Base-by-base conservation (phyloP, 1,140 invertebrate genomes). In the Drosophila littoralis region DNA sequence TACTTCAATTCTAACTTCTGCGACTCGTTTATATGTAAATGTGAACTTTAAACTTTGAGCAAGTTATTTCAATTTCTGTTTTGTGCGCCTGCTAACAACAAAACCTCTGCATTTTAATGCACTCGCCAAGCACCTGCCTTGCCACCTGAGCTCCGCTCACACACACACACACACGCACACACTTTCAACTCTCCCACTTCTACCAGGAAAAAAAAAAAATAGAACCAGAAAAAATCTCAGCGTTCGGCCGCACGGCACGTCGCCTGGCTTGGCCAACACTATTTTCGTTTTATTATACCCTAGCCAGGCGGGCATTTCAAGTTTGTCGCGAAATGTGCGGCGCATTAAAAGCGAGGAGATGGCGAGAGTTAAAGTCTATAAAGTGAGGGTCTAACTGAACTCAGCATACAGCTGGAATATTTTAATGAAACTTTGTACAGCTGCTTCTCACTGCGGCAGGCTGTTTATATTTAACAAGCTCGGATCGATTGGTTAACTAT, bases 101-200 rank as follows among this genome's bases (percentile, higher is more conserved):
- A 79, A 63, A 75, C 65, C 71, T 66, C 60, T 69, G 78, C 75
- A 70, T 80, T 78, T 77, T 77, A 77, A 80, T 77, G 70, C 64
- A 77, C 64, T 60, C 35, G 33, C 57, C 54, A 73, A 68, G 64
- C 22, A 67, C 40, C 40, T 60, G 55, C 40, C 33, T 45, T 45
- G 36, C 15, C 70, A 73, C 70, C 70, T 73, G 70, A 68, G 54
- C 61, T 58, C 17, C 45, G 4, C 22, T 28, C 4, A n/a, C n/a
- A n/a, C n/a, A n/a, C n/a, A n/a, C n/a, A n/a, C n/a, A n/a, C n/a
- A 17, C 17, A 17, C 17, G 1, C 17, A 17, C 1, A 17, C 17
- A 17, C 17, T 28, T 28, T 28, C 22, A 28, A 17, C 51, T 61
- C 32, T 28, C 28, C 17, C 9, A 28, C 10, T 13, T 22, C 17